Conservation (phyloP, 1,140 invertebrate species). For the Philaenus spumarius region DNA sequence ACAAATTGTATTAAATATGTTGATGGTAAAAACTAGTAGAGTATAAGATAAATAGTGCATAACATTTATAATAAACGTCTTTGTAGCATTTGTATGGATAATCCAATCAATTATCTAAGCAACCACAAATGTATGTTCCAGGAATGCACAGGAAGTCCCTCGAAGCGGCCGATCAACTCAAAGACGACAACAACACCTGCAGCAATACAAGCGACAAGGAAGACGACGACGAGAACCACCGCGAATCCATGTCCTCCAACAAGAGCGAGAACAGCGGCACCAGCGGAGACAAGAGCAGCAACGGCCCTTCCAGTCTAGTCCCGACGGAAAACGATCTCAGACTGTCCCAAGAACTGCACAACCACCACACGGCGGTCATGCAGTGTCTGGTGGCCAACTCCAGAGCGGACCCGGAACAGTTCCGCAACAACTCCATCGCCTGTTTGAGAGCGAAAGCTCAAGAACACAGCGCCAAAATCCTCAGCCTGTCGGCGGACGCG, state of each 20-base stretch:
- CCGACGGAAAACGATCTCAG: conserved; percentile 3
- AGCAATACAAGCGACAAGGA: conserved; percentile 31
- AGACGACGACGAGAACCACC: conserved; percentile 18
- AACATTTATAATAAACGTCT: not conserved
- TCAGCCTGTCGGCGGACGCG: conserved; percentile 39
- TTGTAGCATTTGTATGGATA: too few species aligned
- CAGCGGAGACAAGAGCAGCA: conserved; percentile 37
- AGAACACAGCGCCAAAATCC: conserved; percentile 80
- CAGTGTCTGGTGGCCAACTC: conserved; percentile 32
- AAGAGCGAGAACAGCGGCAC: conserved; percentile 12
- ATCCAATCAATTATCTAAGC: too few species aligned
- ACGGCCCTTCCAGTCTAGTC: conserved; percentile 36
- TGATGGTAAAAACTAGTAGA: too few species aligned
- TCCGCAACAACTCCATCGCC: conserved; percentile 85
- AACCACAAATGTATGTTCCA: conserved; percentile 42
- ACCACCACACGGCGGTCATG: conserved; percentile 29
- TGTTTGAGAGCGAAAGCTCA: conserved; percentile 88
- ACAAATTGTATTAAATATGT: too few species aligned
- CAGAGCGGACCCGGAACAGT: conserved; percentile 58
- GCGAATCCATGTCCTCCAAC: not conserved
- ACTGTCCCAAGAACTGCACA: conserved; percentile 15
- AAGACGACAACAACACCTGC: conserved; percentile 50
- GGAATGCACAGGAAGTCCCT: conserved; percentile 98
- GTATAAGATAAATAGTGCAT: not conserved
- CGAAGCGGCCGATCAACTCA: conserved; percentile 93